Evolutionary conservation across 2,797 vertebrate species (phyloP), one percentile per base, ranked within the genome.

Genomic region (Parambassis ranga): DNA sequence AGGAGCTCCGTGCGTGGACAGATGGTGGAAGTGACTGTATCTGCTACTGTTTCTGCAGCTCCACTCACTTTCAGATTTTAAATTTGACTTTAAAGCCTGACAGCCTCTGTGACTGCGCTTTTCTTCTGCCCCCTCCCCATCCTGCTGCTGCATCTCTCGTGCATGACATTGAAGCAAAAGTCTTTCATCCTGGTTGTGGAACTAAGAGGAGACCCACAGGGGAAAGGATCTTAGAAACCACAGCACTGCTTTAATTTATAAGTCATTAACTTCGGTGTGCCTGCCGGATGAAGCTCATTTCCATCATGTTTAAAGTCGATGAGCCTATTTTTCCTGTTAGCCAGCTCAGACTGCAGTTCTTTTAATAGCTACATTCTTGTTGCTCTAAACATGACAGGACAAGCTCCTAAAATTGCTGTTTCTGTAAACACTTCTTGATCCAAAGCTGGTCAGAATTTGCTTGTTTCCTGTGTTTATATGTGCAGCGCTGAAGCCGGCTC

Each of bases 221-320:
- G 63, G 47, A 33, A 10, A 20, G 20, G 35, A 26, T 22, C 13
- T 24, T 57, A 15, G 41, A 48, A 64, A 49, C 30, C 32, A 14
- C 32, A 36, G 38, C 20, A 19, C 35, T 19, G 1, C 23, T 26
- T 63, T 7, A 65, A 36, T 73, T 63, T 68, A 72, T 65, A 11
- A 56, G 43, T 50, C 57, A 78, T 66, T 74, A 82, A 76, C 78
- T 53, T 71, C 13, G 44, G 6, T 23, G 71, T 83, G 50, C 35
- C 28, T 20, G 4, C 7, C 28, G 19, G 62, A n/a, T 16, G 7
- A 20, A 39, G 38, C 39, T n/a, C n/a, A n/a, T n/a, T n/a, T n/a
- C n/a, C n/a, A n/a, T n/a, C n/a, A n/a, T n/a, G n/a, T n/a, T n/a
- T n/a, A n/a, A n/a, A 42, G 15, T 9, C 27, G 38, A n/a, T n/a